A percentile compares a stretch with the other conserved stretches of the same genome.
These are phyloP conservation scores for Anoura caudifer DNA, from an alignment of 2,113 vertebrate genomes.

Conservation along the genomic window DNA sequence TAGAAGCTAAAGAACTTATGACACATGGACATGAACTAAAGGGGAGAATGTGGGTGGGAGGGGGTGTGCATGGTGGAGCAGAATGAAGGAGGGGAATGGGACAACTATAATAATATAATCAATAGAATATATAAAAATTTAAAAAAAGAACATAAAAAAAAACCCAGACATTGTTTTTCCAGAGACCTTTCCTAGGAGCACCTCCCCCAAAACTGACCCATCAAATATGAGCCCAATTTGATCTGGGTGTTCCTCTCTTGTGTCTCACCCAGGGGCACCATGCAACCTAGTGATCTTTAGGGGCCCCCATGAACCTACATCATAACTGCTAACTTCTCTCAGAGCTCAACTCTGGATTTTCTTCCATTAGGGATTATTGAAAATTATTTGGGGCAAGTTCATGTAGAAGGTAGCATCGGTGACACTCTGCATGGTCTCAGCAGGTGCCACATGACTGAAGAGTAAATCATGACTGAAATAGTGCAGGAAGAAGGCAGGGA, in stretches of 20 bases:
- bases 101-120: too few relatives aligned
- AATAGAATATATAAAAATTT: too few relatives aligned
- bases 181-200: background rate
- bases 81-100: too few relatives aligned
- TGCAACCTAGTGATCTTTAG: background rate
- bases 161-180: background rate
- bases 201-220: background rate
- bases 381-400: slow-evolving; percentile 67
- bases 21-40: too few relatives aligned
- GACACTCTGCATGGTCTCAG: background rate
- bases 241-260: background rate
- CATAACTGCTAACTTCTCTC: slow-evolving; percentile 60
- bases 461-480: background rate
- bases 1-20: too few relatives aligned
- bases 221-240: background rate
- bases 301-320: background rate
- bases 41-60: too few relatives aligned
- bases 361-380: slow-evolving; percentile 49
- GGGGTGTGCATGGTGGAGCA: too few relatives aligned
- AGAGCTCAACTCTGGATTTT: slow-evolving; percentile 72
- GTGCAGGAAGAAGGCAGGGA: background rate
- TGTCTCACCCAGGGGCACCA: background rate
- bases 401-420: slow-evolving; percentile 36
- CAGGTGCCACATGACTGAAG: background rate
- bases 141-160: too few relatives aligned